Base-by-base conservation (phyloP, 1,140 invertebrate genomes). In the Neodiprion lecontei region DNA sequence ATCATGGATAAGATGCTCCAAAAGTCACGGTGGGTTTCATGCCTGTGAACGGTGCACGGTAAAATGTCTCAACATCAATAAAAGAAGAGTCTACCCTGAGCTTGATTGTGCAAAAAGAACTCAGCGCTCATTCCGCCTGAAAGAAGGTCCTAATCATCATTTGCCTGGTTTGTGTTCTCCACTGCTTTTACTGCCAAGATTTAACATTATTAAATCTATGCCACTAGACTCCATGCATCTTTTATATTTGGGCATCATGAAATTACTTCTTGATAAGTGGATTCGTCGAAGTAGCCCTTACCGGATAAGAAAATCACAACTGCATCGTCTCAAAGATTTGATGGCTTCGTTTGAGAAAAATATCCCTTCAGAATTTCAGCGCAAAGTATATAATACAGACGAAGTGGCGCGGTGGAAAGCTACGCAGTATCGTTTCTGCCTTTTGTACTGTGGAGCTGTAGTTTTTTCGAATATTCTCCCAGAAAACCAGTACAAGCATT, bases 141-240 rank as follows among this genome's bases (percentile, higher is more conserved):
- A 70, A 70, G 14, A 12, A 17, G 74, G 78, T 61, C 11, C 61
- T 49, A 72, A 76, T n/a, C 76, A 79, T 75, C 78, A 77, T 73
- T 9, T 76, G 48, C 17, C 69, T 14, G 73, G 67, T 65, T 50
- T 40, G 9, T 65, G 9, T 9, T 74, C 72, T 53, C 75, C 72
- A 71, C 49, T 79, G 53, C 11, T 69, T 73, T 21, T 70, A 50
- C 72, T 77, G 47, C 72, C 75, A n/a, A 47, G 72, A 9, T 77
- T 79, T 73, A 67, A 79, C 72, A 50, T 72, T 7, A 67, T 77
- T 7, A 53, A 70, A 9, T 40, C 65, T 53, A 66, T 79, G 7
- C 23, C 70, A 0, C 67, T 77, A 23, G 76, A 79, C 75, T 72
- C 50, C 7, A 79, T 79, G 78, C 78, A 79, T 71, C 67, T 76